Base-by-base conservation (phyloP, 2,888 invertebrate genomes). In the Agonopterix heracliana region DNA sequence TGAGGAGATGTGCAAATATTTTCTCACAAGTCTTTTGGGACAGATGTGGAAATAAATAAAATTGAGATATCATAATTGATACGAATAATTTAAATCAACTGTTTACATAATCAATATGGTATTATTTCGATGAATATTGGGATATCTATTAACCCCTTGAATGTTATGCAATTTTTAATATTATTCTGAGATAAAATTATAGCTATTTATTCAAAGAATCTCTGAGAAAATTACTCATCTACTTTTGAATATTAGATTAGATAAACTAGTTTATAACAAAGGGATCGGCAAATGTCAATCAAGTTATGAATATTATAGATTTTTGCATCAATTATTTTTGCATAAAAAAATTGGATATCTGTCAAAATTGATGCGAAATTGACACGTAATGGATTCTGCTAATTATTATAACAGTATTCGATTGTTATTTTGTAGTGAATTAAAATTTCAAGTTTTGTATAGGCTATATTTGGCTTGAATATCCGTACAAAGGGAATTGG, bases 371-470 rank as follows among this genome's bases (percentile, higher is more conserved):
- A 70, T 66, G 59, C 47, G 56, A 73, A 75, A 80, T 81, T 79
- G 78, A 71, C 73, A 71, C 52, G 71, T 64, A 73, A 74, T 73
- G 68, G 68, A 60, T 72, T 63, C 61, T 63, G 54, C 70, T 83
- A 83, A 84, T 86, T 81, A 74, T 71, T 63, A 76, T 74, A 71
- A 65, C 70, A 70, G 66, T 68, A 71, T 77, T 69, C 56, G 61
- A 63, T 49, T 61, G 53, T 55, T 66, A 64, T 63, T 58, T 61
- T 59, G 66, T 65, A 61, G 50, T 65, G 62, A 66, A 71, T 72
- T 59, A 63, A 68, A 66, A 69, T 54, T 47, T 48, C 48, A 53
- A 59, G 58, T 54, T 55, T 64, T 55, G 53, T 61, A 68, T 69
- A 64, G 66, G 59, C 64, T 55, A 64, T 73, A 61, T 78, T 75